These are phyloP conservation scores for Solea solea DNA, from an alignment of 2,113 vertebrate genomes.

Conservation along the genomic window DNA sequence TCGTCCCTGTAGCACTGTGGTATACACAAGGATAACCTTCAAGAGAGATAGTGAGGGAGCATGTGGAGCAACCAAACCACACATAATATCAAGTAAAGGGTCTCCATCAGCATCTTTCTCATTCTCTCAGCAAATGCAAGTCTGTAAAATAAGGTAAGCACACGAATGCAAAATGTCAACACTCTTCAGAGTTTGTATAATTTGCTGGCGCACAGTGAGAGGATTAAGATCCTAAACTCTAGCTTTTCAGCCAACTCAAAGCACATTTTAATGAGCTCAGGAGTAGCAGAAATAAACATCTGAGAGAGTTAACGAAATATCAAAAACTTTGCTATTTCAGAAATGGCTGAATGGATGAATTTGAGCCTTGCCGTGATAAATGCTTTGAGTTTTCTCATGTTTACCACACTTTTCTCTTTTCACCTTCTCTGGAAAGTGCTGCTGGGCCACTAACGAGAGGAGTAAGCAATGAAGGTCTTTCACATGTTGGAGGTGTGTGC, in stretches of 20 bases:
- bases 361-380: background rate
- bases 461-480: no score
- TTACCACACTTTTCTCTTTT: background rate
- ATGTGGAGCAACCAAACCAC: no score
- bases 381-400: background rate
- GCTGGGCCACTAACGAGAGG: no score
- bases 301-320: slow-evolving; percentile 25
- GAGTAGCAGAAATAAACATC: slow-evolving; percentile 46
- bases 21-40: background rate
- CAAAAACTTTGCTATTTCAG: background rate
- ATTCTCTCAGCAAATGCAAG: slow-evolving; percentile 8
- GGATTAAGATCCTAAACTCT: slow-evolving; percentile 43
- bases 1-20: slow-evolving; percentile 16
- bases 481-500: no score
- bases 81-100: background rate
- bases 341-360: slow-evolving; percentile 23
- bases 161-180: slow-evolving; percentile 36
- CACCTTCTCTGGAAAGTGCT: no score
- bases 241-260: slow-evolving; percentile 54
- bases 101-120: background rate
- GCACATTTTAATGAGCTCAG: slow-evolving; percentile 60
- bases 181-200: slow-evolving; percentile 29
- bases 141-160: slow-evolving; percentile 21
- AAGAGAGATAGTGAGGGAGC: no score
- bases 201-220: slow-evolving; percentile 46